Percentiles rank a stretch among this genome's conserved stretches.
Evolutionary conservation across 1,140 invertebrate species (phyloP).

Genomic region (Zaprionus taronus): DNA sequence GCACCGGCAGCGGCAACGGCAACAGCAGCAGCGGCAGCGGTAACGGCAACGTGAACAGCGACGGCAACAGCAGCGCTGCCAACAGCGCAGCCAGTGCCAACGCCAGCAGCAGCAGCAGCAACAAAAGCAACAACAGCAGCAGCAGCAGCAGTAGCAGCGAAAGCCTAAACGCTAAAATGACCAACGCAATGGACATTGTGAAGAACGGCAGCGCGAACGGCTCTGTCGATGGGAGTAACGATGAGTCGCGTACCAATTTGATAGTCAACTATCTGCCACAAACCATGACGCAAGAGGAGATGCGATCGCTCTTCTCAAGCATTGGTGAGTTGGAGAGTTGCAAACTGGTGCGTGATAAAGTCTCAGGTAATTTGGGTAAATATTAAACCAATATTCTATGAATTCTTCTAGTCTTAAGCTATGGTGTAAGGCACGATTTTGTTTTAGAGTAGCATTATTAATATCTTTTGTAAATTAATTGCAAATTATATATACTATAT

Average conservation of each 20-base stretch:
- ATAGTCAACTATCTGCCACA: slow-evolving; percentile 97
- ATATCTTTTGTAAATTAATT: too few species aligned
- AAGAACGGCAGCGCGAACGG: slow-evolving; percentile 87
- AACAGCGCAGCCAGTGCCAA: slow-evolving; percentile 12
- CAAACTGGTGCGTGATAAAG: slow-evolving; percentile 95
- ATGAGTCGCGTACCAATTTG: slow-evolving; percentile 90
- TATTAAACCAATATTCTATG: slow-evolving; percentile 66
- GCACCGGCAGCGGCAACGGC: slow-evolving; percentile 17
- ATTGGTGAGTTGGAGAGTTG: slow-evolving; percentile 96
- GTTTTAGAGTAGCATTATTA: too few species aligned
- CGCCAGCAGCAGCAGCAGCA: background rate
- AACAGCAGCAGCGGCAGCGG: slow-evolving; percentile 17
- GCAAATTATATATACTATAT: too few species aligned
- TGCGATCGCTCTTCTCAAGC: slow-evolving; percentile 92
- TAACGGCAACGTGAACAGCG: slow-evolving; percentile 17
- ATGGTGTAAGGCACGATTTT: background rate
- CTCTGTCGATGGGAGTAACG: slow-evolving; percentile 85
- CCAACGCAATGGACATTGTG: slow-evolving; percentile 83
- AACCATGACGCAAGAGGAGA: slow-evolving; percentile 96
- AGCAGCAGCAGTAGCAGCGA: slow-evolving; percentile 20
- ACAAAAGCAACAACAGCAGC: slow-evolving; percentile 20
- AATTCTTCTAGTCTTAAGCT: background rate
- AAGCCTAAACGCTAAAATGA: slow-evolving; percentile 65
- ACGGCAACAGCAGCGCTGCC: slow-evolving; percentile 19
- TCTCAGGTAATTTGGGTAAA: slow-evolving; percentile 87